phyloP scores from a whole-genome alignment of 2,113 vertebrate genomes.

The Eupsittula cactorum region DNA sequence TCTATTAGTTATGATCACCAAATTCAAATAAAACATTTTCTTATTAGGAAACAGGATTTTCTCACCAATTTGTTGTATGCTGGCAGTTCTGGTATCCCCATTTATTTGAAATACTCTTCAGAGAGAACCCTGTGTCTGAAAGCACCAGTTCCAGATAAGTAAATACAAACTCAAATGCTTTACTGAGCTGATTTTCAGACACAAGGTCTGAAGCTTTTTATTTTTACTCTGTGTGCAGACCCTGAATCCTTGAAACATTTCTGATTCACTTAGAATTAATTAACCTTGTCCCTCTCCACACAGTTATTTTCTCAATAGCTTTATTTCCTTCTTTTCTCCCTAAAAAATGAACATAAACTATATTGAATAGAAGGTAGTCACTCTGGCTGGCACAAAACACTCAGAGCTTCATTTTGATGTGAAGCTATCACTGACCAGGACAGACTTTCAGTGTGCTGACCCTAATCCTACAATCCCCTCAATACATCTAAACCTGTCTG shows the following conservation, averaged over 20 bases:
- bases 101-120: background rate
- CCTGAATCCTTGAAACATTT: background rate
- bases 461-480: slow-evolving; percentile 5
- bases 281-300: background rate
- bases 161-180: background rate
- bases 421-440: background rate
- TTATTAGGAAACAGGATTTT: background rate
- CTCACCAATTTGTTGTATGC: background rate
- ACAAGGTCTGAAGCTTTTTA: background rate
- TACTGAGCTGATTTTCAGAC: background rate
- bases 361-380: background rate
- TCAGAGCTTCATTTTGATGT: background rate
- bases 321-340: background rate
- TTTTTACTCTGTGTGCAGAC: background rate
- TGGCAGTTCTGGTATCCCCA: background rate
- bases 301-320: background rate
- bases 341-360: background rate
- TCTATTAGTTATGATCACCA: slow-evolving; percentile 40
- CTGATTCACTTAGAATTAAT: background rate
- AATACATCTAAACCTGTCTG: background rate
- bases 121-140: background rate
- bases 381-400: background rate
- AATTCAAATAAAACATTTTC: slow-evolving; percentile 32
- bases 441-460: background rate
- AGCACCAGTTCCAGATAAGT: background rate